Conservation (phyloP, 2,888 invertebrate species). For the Heterodera filipjevi region DNA sequence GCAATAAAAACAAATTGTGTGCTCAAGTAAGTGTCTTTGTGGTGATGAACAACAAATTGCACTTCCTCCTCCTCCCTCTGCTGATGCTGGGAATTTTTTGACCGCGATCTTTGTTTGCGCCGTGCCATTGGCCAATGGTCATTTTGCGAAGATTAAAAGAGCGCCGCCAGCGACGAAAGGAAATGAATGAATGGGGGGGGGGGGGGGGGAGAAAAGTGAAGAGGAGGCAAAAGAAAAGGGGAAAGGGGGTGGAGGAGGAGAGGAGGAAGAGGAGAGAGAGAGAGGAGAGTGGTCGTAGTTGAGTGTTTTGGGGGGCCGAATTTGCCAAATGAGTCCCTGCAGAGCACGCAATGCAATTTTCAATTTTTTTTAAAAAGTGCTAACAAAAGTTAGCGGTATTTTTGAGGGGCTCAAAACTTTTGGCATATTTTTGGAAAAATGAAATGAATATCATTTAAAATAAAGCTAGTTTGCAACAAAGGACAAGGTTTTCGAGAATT, state of each 20-base stretch:
- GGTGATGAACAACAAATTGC: background rate
- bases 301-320: background rate
- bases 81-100: background rate
- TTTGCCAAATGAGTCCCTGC: background rate
- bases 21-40: background rate
- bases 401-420: no score
- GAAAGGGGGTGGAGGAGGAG: background rate
- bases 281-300: no score
- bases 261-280: background rate
- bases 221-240: no score
- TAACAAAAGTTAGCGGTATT: no score
- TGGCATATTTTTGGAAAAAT: no score
- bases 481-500: no score
- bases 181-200: background rate
- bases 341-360: no score
- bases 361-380: no score
- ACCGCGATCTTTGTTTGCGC: background rate
- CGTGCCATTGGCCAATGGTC: background rate
- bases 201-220: background rate
- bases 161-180: background rate
- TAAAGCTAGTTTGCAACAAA: no score
- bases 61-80: background rate
- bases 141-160: background rate
- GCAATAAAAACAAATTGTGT: no score
- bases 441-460: no score